These are phyloP conservation scores for Tipula confusa DNA, from an alignment of 2,888 invertebrate genomes.

Conservation along the genomic window DNA sequence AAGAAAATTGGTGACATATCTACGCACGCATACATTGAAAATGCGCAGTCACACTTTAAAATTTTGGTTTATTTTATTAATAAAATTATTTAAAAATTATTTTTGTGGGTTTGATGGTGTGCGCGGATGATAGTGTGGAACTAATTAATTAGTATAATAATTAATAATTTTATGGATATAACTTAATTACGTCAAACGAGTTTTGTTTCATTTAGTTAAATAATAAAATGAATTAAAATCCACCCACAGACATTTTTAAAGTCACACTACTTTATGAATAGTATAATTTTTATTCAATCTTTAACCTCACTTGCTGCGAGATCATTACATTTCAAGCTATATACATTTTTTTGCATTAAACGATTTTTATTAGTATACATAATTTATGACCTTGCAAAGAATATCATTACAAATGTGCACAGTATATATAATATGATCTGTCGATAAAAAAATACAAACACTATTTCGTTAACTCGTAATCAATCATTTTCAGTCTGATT, in stretches of 20 bases:
- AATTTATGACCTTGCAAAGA: not conserved
- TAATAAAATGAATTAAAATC: not conserved
- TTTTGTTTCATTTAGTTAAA: not conserved
- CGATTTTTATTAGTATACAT: not conserved
- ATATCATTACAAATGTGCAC: not conserved
- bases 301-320: not conserved
- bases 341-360: not conserved
- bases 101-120: not conserved
- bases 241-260: not conserved
- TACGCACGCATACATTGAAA: too few species aligned
- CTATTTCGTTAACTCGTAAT: not conserved
- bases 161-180: conserved; percentile 5
- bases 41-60: not conserved
- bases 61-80: not conserved
- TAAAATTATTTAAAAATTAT: not conserved
- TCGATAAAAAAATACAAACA: too few species aligned
- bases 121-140: not conserved
- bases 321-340: not conserved
- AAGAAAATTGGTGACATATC: not conserved
- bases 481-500: not conserved
- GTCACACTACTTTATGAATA: not conserved
- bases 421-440: not conserved
- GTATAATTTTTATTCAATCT: not conserved
- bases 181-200: not conserved
- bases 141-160: not conserved